These are phyloP conservation scores for Periophthalmodon schlosseri DNA, from an alignment of 2,113 vertebrate species.

Conservation along the genomic window DNA sequence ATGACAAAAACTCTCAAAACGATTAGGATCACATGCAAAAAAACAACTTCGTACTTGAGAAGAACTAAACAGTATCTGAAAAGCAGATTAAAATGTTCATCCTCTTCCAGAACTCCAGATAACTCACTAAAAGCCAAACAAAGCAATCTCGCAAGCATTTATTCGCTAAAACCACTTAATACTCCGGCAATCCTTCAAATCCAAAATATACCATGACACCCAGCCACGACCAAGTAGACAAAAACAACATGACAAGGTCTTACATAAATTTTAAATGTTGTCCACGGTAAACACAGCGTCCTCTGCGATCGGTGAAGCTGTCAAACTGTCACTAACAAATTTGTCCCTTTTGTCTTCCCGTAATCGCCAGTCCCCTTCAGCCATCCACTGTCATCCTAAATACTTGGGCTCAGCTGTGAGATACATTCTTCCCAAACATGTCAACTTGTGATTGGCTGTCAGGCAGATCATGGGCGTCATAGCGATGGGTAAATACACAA, in stretches of 20 bases:
- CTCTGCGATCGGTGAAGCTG: conserved; percentile 33
- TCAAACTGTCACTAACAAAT: conserved; percentile 55
- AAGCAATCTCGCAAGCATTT: background rate
- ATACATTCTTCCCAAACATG: conserved; percentile 32
- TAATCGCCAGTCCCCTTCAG: conserved; percentile 63
- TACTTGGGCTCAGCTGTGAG: conserved; percentile 40
- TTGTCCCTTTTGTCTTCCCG: conserved; percentile 54
- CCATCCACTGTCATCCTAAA: conserved; percentile 58
- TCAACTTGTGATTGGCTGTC: conserved; percentile 32
- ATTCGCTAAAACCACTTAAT: background rate
- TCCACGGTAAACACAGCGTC: conserved; percentile 38
- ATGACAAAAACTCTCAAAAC: too few species aligned
- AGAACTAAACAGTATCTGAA: too few species aligned
- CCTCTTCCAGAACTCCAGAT: too few species aligned
- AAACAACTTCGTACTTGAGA: too few species aligned
- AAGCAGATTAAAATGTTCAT: too few species aligned
- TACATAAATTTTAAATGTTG: conserved; percentile 7
- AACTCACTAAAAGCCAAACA: background rate
- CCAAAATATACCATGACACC: background rate
- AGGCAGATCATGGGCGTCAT: conserved; percentile 34
- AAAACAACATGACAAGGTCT: background rate
- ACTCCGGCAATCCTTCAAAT: background rate
- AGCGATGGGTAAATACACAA: conserved; percentile 40
- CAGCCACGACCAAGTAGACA: background rate
- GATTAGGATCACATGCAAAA: too few species aligned